These are phyloP conservation scores for Tenthredo livida DNA, from an alignment of 2,888 invertebrate genomes.

Conservation along the genomic window DNA sequence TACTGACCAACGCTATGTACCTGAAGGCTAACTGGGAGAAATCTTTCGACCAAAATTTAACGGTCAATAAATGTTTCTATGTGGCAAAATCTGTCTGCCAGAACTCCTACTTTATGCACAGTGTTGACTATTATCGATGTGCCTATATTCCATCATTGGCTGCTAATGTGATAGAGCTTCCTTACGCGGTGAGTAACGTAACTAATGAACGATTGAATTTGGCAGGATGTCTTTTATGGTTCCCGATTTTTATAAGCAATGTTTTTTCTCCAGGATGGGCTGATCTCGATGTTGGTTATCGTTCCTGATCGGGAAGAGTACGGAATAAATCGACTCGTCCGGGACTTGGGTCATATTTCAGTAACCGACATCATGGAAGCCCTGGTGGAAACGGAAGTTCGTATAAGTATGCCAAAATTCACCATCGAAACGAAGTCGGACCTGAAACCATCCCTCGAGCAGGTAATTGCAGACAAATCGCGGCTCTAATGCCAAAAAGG, in stretches of 20 bases:
- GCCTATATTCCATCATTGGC: constrained; percentile 83
- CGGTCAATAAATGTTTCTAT: constrained; percentile 83
- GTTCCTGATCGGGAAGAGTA: constrained; percentile 80
- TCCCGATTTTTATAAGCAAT: neutral
- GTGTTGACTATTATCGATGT: constrained; percentile 82
- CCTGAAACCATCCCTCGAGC: constrained; percentile 78
- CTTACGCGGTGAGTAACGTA: constrained; percentile 87
- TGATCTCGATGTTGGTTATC: constrained; percentile 83
- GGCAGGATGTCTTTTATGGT: neutral
- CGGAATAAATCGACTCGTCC: constrained; percentile 79
- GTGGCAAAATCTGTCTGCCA: constrained; percentile 82
- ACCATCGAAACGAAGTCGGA: constrained; percentile 81
- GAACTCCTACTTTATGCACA: constrained; percentile 85
- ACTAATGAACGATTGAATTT: neutral
- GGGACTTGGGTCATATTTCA: constrained; percentile 81
- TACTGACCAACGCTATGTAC: constrained; percentile 88
- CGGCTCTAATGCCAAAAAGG: too few species aligned
- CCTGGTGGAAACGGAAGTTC: constrained; percentile 79
- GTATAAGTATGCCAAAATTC: constrained; percentile 82
- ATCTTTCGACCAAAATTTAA: constrained; percentile 81
- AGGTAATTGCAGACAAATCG: constrained; percentile 76
- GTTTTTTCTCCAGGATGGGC: constrained; percentile 78
- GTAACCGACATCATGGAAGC: constrained; percentile 78
- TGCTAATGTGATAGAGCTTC: constrained; percentile 85
- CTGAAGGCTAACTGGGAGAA: constrained; percentile 89